Base-by-base conservation (phyloP, 2,888 invertebrate species). In the Anthrax anthrax region DNA sequence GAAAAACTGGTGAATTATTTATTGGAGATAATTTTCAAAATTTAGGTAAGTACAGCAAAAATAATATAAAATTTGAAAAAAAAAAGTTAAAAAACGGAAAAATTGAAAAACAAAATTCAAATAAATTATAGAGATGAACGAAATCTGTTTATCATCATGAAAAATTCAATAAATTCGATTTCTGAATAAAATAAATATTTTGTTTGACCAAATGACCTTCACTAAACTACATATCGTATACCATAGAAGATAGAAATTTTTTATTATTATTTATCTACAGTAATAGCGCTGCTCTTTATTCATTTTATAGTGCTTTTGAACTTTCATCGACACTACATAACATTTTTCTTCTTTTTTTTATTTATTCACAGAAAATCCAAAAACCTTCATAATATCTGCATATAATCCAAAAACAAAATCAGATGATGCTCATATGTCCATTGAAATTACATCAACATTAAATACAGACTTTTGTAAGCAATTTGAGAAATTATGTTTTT, bases 401-500 rank as follows among this genome's bases (percentile, higher is more conserved):
- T 51, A 44, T 39, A 52, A 52, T 37, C 41, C 41, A 9, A 46
- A 50, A 44, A 16, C 37, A 37, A 42, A 43, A 27, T 23, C 39
- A 43, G 41, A 58, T 49, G 57, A 60, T n/a, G 52, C 64, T 1
- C 63, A 61, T 39, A 57, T 67, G 48, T 59, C 63, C 3, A 43
- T 67, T 38, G 63, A 63, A 50, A 43, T 67, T 19, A 53, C 51
- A 14, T 61, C 65, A 3, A 56, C 59, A n/a, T 37, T 16, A 39
- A 38, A 38, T 18, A 39, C 52, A 3, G 57, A 58, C 9, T 66
- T 65, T 44, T 66, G 66, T 39, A 51, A 18, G 13, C 19, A 64
- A 40, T 50, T 61, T 48, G 60, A 64, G 48, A 61, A 64, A 49
- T 53, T 65, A 40, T 67, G 67, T 52, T 67, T 62, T 50, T 67